Base-by-base conservation (phyloP, 2,888 invertebrate genomes). In the Geophilus truncorum region DNA sequence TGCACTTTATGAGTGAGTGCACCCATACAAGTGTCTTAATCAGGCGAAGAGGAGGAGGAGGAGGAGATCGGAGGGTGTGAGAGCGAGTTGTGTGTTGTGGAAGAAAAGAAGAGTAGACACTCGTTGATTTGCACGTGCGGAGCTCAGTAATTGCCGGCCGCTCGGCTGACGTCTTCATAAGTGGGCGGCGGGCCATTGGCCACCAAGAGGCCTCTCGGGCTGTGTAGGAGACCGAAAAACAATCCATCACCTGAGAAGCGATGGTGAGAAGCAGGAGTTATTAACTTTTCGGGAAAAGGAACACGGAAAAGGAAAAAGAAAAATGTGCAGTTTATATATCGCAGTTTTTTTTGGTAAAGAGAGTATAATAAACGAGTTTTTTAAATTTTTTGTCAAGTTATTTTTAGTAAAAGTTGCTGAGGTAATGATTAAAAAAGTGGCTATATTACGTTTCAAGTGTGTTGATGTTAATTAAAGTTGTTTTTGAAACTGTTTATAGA, bases 131-230 rank as follows among this genome's bases (percentile, higher is more conserved):
- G 57, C 57, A 57, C 57, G 57, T 57, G 57, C 57, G 57, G 57
- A 57, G 57, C 57, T 57, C 57, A 23, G 57, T 57, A 57, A 57
- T 57, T 57, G 57, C 57, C 57, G 57, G 23, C 57, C 57, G 57
- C 57, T 57, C 57, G n/a, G 57, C 57, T 57, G 57, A 57, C 57
- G 57, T 57, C 57, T 57, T 57, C 57, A 57, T 57, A 57, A 57
- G 57, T 57, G 57, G 57, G 57, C 18, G 57, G 57, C 21, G 57
- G 57, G 57, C 57, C 57, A 57, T 57, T 57, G 57, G 57, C 57
- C 57, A n/a, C 57, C 18, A 57, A 23, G 23, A 23, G 57, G 40
- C 40, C 57, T 23, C 57, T 57, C 9, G 57, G 57, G 7, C 23
- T 15, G 57, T 57, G 57, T 9, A 23, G 57, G 57, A 57, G 18